Base-by-base conservation (phyloP, 2,797 vertebrate species). In the Pseudotriccus pelzelni region DNA sequence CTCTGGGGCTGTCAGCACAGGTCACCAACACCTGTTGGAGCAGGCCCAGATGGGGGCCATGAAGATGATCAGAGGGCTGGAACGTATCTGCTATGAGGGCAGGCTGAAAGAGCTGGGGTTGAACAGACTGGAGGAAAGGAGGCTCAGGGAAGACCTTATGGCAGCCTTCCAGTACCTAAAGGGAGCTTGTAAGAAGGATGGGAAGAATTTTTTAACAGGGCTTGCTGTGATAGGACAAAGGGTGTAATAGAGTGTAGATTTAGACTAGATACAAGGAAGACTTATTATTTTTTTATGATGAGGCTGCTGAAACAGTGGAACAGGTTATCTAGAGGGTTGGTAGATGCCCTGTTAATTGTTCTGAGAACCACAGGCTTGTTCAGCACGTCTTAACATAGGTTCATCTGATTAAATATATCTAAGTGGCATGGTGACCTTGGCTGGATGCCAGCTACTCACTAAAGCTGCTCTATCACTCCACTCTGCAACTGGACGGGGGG, bases 41-140 rank as follows among this genome's bases (percentile, higher is more conserved):
- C 0, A 0, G 12, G 22, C 30, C 21, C 30, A 60, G 46, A 46
- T 21, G 21, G 53, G 30, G 27, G 30, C 27, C 5, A 10, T 28
- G 55, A 67, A 36, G 8, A n/a, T 47, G 22, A 12, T 43, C 32
- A 28, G 7, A 28, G 27, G 27, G 10, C 13, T 75, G 43, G 27
- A 75, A 28, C 36, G n/a, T 8, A 27, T 55, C 22, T 41, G 27
- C 36, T 55, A 5, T 20, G 12, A 27, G 34, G 34, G 47, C 10
- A 55, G 12, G 19, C 15, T 75, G 22, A 62, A 49, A 55, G 15
- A 9, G 23, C 37, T 46, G 43, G 10, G 23, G 16, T 14, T 64
- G 12, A 25, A 46, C 12, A 34, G 23, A 34, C 24, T 75, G 25
- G 22, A 39, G 62, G 41, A 74, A 60, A 53, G 8, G 14, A 60